Conservation (phyloP, 2,797 vertebrate genomes). For the Epinephelus awoara region DNA sequence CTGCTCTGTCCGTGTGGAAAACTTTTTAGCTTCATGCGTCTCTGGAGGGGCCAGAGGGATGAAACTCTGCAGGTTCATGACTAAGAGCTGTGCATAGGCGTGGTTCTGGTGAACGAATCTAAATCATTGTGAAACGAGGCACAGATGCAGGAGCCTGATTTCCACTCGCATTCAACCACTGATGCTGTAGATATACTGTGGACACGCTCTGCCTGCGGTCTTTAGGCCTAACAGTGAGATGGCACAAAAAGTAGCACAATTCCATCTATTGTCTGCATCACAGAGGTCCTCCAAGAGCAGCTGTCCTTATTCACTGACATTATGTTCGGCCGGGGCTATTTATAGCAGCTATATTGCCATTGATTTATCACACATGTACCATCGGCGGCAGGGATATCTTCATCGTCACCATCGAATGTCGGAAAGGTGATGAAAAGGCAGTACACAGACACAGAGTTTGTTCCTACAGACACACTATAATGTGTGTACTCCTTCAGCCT, state of each 20-base stretch:
- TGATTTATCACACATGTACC: slow-evolving; percentile 1
- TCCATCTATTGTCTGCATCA: slow-evolving; percentile 5
- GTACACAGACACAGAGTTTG: slow-evolving; percentile 3
- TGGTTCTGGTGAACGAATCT: background rate
- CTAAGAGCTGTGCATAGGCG: background rate
- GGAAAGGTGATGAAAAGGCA: slow-evolving; percentile 10
- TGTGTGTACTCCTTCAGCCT: background rate
- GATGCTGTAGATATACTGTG: background rate
- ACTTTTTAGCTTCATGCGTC: slow-evolving; percentile 1
- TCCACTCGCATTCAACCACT: background rate
- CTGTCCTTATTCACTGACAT: slow-evolving; percentile 12
- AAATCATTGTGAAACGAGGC: background rate
- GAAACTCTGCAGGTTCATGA: background rate
- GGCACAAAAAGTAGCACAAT: background rate
- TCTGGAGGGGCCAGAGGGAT: slow-evolving; percentile 1
- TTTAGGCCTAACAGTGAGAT: background rate
- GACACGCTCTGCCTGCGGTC: background rate
- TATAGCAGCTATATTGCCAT: slow-evolving; percentile 11
- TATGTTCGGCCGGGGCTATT: slow-evolving; percentile 18
- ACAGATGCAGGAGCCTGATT: background rate
- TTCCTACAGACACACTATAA: background rate
- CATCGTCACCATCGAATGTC: slow-evolving; percentile 5
- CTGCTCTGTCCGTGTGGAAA: slow-evolving; percentile 40
- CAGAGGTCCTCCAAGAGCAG: slow-evolving; percentile 11
- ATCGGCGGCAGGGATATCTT: background rate